Evolutionary conservation across 2,888 invertebrate genomes (phyloP), one percentile per base, ranked within the genome.

Genomic region (Ypsolopha sequella): DNA sequence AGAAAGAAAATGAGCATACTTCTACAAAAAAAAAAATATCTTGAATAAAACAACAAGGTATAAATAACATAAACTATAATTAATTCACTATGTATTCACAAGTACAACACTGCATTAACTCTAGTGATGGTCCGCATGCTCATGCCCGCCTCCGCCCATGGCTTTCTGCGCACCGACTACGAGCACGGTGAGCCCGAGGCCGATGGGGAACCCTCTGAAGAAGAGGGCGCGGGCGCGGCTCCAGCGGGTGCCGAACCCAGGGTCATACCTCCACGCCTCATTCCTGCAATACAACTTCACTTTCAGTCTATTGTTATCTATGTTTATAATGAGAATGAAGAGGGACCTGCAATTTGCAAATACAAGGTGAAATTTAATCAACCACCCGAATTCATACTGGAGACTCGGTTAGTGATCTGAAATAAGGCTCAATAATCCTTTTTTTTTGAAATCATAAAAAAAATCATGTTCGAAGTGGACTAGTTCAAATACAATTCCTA

Each of bases 241-340:
- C 41, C 61, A 60, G 14, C 74, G 76, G 0, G 89, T 90, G 11
- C 91, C 91, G 59, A 89, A 91, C 48, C 89, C 90, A 2, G 80
- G 80, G 62, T 92, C 78, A 66, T 89, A 95, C 34, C 93, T 88
- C 96, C 96, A 96, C 0, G 92, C 94, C 77, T 95, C 93, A 73
- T 96, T 96, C 66, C 93, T 92, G 64, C 6, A 76, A 63, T 51
- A 55, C 53, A 52, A 49, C 6, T 10, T 14, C 24, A 24, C 24
- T 24, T 2, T 24, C 4, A 24, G 24, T 24, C 24, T 24, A 24
- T 24, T 24, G 24, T 3, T 4, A 24, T 2, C 24, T n/a, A n/a
- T n/a, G n/a, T n/a, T n/a, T n/a, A n/a, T n/a, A n/a, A n/a, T n/a
- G n/a, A n/a, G n/a, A n/a, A n/a, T n/a, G n/a, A n/a, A n/a, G n/a